Percentiles rank a stretch among this genome's conserved stretches.
Conservation (phyloP, 1,140 invertebrate genomes). For the Zaprionus inermis region DNA sequence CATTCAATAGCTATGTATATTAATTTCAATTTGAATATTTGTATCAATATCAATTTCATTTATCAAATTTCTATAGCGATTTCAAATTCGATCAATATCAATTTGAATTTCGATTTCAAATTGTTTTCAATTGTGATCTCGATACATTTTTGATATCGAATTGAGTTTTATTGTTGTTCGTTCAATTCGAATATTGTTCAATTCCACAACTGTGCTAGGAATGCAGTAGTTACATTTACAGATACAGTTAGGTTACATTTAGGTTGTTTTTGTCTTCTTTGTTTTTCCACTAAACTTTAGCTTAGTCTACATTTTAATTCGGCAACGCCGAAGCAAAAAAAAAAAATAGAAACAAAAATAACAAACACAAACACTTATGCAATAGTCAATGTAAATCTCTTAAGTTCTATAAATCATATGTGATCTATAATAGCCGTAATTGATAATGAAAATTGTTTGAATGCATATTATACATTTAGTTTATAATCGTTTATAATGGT, state of each 20-base stretch:
- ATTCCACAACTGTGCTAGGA: constrained; percentile 81
- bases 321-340: constrained; percentile 52
- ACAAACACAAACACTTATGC: constrained; percentile 33
- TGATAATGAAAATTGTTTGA: background rate
- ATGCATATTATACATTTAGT: background rate
- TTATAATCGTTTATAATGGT: background rate
- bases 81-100: background rate
- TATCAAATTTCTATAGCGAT: background rate
- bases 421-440: background rate
- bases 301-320: constrained; percentile 49
- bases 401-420: background rate
- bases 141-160: no score
- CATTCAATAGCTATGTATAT: constrained; percentile 15
- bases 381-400: constrained; percentile 33
- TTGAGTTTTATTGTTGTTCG: constrained; percentile 23
- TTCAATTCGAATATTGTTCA: constrained; percentile 73
- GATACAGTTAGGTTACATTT: constrained; percentile 32
- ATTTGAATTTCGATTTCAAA: background rate
- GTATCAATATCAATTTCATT: background rate
- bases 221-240: constrained; percentile 72
- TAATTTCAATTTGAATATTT: constrained; percentile 3
- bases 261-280: constrained; percentile 12
- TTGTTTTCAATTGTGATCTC: background rate
- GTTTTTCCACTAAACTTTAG: constrained; percentile 9
- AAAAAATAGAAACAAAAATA: background rate